phyloP scores from a whole-genome alignment of 1,140 invertebrate genomes.

The Scaptodrosophila lebanonensis region DNA sequence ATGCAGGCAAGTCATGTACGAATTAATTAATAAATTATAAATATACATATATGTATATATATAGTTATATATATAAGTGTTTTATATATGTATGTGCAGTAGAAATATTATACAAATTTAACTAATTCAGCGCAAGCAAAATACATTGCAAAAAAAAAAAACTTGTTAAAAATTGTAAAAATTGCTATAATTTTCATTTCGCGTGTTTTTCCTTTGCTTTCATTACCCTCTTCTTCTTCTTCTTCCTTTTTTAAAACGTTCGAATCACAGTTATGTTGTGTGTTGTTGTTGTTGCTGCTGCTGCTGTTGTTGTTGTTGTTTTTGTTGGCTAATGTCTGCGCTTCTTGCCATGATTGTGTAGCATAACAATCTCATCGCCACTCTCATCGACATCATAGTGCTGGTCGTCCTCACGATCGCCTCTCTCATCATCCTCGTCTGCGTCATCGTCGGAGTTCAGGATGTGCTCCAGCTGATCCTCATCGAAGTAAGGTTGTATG shows the following conservation, averaged over 20 bases:
- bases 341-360: slow-evolving; percentile 59
- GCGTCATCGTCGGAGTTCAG: slow-evolving; percentile 62
- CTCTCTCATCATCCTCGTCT: slow-evolving; percentile 52
- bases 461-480: slow-evolving; percentile 68
- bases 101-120: slow-evolving; percentile 14
- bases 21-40: slow-evolving; percentile 2
- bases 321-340: slow-evolving; percentile 37
- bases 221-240: background rate
- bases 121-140: slow-evolving; percentile 2
- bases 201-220: background rate
- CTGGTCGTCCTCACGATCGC: slow-evolving; percentile 32
- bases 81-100: slow-evolving; percentile 9
- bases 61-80: background rate
- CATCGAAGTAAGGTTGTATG: slow-evolving; percentile 78
- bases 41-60: slow-evolving; percentile 6
- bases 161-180: slow-evolving; percentile 3
- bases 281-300: slow-evolving; percentile 32
- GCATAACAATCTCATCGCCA: slow-evolving; percentile 78
- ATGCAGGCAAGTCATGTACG: too few species aligned
- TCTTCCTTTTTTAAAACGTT: slow-evolving; percentile 55
- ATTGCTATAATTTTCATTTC: slow-evolving; percentile 6
- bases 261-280: slow-evolving; percentile 70
- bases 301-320: slow-evolving; percentile 14
- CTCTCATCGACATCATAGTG: slow-evolving; percentile 63
- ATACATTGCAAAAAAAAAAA: slow-evolving; percentile 2